Base-by-base conservation (phyloP, 2,888 invertebrate genomes). In the Nezara viridula region DNA sequence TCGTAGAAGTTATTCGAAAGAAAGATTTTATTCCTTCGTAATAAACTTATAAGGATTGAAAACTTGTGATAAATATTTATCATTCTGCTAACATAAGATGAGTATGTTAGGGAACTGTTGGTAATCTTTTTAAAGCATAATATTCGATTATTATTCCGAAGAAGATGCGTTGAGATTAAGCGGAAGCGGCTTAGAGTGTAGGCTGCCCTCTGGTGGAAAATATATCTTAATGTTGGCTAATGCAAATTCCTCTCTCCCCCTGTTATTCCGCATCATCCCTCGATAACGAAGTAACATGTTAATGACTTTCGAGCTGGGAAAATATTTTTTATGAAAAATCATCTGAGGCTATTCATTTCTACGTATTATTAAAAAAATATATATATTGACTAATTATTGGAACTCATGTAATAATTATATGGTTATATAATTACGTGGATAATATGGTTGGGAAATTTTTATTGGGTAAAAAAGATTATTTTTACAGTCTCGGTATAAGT, bases 161-260 rank as follows among this genome's bases (percentile, higher is more conserved):
- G 6, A 14, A 37, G 37, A 37, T 21, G 66, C 66, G 16, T 1
- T 60, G 21, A 73, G 66, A 73, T 73, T 73, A 73, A 73, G 37
- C 7, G 16, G 21, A 73, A 73, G 32, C 32, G 37, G 66, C 66
- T 73, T 73, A 73, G n/a, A n/a, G n/a, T n/a, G n/a, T n/a, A n/a
- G 1, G 6, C 37, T 37, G 66, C 37, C 66, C 37, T 37, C 66
- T 73, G 32, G 0, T 32, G 19, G 19, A 73, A 73, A 37, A 37
- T 73, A 73, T 73, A 73, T 73, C 66, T 73, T 73, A 37, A 73
- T 73, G 66, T 73, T 60, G 19, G 16, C 37, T 73, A 37, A 73
- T 32, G 32, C 66, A 73, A 73, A 73, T 73, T 32, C 32, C 66
- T 47, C n/a, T 40, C 14, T 27, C 81, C 50, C 86, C 86, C n/a